A percentile compares a stretch with the other conserved stretches of the same genome.
Conservation (phyloP, 2,888 invertebrate species). For the Caenorhabditis auriculariae region DNA sequence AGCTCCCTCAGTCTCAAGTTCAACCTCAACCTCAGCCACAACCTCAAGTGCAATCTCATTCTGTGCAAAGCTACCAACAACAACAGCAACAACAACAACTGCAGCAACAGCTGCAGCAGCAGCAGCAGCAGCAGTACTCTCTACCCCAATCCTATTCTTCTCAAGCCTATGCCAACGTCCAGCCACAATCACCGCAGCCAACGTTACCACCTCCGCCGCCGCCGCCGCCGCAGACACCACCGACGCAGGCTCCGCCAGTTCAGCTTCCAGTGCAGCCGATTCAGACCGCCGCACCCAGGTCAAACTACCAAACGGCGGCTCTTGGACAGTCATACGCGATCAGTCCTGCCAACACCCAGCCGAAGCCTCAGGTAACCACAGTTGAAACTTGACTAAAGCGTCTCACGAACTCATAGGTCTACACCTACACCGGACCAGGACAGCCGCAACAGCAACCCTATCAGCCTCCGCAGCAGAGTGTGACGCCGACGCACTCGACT, state of each 20-base stretch:
- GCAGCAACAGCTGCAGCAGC: constrained; percentile 8
- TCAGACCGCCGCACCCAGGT: constrained; percentile 2
- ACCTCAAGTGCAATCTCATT: not conserved
- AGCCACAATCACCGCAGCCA: constrained; percentile 4
- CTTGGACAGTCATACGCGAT: too few relatives aligned
- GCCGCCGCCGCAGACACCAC: constrained; percentile 6
- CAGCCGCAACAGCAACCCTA: not conserved
- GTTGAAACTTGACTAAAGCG: not conserved
- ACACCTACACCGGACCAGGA: constrained; percentile 17
- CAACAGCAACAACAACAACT: constrained; percentile 9
- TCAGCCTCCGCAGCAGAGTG: constrained; percentile 6
- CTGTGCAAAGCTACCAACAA: too few relatives aligned
- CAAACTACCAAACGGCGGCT: constrained; percentile 31
- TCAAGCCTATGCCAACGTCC: not conserved
- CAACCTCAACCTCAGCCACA: constrained; percentile 7
- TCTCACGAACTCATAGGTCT: constrained; percentile 5
- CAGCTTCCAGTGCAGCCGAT: not conserved
- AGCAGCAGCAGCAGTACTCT: constrained; percentile 7
- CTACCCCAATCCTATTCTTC: constrained; percentile 1
- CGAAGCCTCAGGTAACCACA: constrained; percentile 18
- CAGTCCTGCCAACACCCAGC: constrained; percentile 9
- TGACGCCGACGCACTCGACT: constrained; percentile 17
- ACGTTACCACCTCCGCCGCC: not conserved
- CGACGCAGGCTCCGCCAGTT: constrained; percentile 1
- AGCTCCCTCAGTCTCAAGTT: not conserved